phyloP scores from a whole-genome alignment of 2,888 invertebrate species.

The Lasioglossum oenotherae region DNA sequence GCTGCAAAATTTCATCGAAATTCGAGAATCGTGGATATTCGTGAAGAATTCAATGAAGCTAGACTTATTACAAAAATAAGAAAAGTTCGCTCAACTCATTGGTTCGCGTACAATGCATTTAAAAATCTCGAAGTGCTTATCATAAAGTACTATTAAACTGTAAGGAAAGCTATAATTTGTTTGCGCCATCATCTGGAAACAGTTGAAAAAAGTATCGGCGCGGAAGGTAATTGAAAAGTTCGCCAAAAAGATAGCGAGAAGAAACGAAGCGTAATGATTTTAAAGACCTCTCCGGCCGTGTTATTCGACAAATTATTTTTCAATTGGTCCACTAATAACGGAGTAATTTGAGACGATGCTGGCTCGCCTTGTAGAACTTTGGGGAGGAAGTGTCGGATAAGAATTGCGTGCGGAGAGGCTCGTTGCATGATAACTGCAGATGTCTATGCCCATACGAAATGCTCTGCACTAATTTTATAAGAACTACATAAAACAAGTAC shows the following conservation, averaged over 20 bases:
- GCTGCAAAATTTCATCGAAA: no score
- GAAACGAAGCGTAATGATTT: not conserved
- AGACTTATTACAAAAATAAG: no score
- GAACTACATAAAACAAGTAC: not conserved
- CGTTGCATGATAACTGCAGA: not conserved
- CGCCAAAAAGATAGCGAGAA: not conserved
- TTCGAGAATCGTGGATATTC: no score
- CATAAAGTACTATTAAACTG: no score
- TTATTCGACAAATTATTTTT: conserved; percentile 6
- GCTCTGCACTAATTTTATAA: not conserved
- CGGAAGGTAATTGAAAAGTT: not conserved
- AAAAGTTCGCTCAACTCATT: no score
- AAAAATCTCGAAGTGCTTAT: no score
- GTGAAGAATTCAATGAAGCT: no score
- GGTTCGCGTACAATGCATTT: no score
- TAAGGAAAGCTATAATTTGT: no score
- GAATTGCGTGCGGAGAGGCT: not conserved
- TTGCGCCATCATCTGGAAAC: not conserved
- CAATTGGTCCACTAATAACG: conserved; percentile 2
- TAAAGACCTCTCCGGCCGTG: not conserved
- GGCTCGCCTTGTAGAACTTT: not conserved
- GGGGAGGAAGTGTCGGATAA: not conserved
- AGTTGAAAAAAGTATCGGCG: not conserved
- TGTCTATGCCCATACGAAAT: not conserved
- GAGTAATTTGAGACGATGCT: not conserved